These are phyloP conservation scores for Megalonaias nervosa DNA, from an alignment of 1,140 invertebrate species.

Conservation along the genomic window DNA sequence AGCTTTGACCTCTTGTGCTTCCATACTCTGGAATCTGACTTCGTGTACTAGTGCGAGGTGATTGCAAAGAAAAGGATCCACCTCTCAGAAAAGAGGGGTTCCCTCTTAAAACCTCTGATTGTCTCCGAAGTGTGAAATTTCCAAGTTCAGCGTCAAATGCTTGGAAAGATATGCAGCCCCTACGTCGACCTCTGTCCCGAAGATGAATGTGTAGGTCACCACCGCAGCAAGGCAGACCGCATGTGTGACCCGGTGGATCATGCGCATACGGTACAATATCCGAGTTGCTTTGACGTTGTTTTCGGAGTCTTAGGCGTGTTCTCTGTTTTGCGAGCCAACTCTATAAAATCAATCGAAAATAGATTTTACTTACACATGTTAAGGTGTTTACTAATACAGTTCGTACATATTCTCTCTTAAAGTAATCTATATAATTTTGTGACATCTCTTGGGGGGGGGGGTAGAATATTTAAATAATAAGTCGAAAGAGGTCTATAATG, in stretches of 20 bases:
- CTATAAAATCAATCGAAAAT: too few species aligned
- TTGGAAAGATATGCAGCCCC: constrained; percentile 44
- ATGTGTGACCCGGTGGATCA: constrained; percentile 61
- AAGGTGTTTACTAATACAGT: too few species aligned
- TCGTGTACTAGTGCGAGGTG: constrained; percentile 6
- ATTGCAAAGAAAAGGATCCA: constrained; percentile 49
- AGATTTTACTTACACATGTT: too few species aligned
- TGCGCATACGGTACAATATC: constrained; percentile 55
- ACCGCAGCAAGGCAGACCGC: constrained; percentile 62
- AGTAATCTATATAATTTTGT: too few species aligned
- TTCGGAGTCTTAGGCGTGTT: too few species aligned
- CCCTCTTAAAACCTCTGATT: constrained; percentile 24
- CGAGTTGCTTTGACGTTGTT: not conserved
- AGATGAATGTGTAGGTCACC: constrained; percentile 48
- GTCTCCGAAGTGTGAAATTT: constrained; percentile 54
- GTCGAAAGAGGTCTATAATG: too few species aligned
- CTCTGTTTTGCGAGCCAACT: too few species aligned
- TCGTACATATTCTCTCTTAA: too few species aligned
- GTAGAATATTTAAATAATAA: too few species aligned
- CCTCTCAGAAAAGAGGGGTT: constrained; percentile 42
- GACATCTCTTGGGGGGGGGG: too few species aligned
- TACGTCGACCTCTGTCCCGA: constrained; percentile 14
- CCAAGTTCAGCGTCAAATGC: constrained; percentile 38
- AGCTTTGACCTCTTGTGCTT: constrained; percentile 13
- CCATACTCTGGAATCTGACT: constrained; percentile 40